Evolutionary conservation across 2,797 vertebrate genomes (phyloP).

Genomic region (Crocodylus rhombifer): DNA sequence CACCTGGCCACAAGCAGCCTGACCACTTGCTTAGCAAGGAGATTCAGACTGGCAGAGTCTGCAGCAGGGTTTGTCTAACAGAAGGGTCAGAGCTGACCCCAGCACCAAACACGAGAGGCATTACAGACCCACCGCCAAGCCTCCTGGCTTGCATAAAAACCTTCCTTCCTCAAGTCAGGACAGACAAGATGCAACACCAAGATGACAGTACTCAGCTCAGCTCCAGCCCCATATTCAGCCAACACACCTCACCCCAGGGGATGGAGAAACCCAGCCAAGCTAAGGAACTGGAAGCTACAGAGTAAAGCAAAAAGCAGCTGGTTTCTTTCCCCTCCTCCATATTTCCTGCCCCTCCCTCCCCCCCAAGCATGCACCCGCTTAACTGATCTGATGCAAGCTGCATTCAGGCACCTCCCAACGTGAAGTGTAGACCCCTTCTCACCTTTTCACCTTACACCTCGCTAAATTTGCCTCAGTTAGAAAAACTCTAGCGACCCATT

Average conservation of each 20-base stretch:
- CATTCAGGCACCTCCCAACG: neutral
- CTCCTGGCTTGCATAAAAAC: neutral
- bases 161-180: neutral
- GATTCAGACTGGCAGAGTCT: neutral
- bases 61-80: neutral
- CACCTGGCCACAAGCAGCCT: neutral
- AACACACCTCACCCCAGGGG: neutral
- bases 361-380: neutral
- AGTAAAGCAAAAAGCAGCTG: neutral
- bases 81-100: neutral
- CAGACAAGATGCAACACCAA: neutral
- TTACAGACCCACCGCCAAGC: neutral
- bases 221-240: neutral
- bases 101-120: neutral
- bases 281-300: neutral
- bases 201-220: fast-evolving
- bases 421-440: neutral
- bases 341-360: neutral
- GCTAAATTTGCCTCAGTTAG: neutral
- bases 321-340: neutral
- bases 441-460: slow-evolving; percentile 7
- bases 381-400: neutral
- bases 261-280: neutral
- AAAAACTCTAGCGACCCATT: neutral
- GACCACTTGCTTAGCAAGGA: fast-evolving